Conservation (phyloP, 2,797 vertebrate genomes). For the Pempheris klunzingeri region DNA sequence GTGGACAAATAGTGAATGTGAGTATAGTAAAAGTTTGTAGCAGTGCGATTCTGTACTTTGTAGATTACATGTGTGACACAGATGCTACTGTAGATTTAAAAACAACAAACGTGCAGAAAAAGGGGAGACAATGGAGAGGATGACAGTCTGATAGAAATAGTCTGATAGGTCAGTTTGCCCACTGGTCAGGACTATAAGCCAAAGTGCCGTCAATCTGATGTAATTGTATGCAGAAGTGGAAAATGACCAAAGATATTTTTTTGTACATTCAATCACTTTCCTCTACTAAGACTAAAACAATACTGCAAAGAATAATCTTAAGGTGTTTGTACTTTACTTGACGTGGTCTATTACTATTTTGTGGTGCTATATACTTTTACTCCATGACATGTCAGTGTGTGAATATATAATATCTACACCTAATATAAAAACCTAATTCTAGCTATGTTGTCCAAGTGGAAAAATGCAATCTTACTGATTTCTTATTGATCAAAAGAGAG, state of each 20-base stretch:
- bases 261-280: not conserved
- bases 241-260: not conserved
- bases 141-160: too few relatives aligned
- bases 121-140: not conserved
- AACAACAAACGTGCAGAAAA: not conserved
- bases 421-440: too few relatives aligned
- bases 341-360: not conserved
- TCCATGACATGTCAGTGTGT: not conserved
- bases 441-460: too few relatives aligned
- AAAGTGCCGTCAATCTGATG: not conserved
- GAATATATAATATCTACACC: not conserved
- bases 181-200: not conserved
- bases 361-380: not conserved
- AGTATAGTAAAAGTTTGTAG: too few relatives aligned
- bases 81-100: not conserved
- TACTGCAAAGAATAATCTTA: not conserved
- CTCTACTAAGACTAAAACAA: not conserved
- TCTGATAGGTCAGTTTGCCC: not conserved
- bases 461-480: too few relatives aligned
- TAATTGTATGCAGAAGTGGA: not conserved
- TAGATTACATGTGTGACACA: too few relatives aligned
- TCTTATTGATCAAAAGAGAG: too few relatives aligned
- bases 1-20: constrained; percentile 13
- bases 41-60: too few relatives aligned
- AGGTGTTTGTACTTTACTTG: not conserved